phyloP scores from a whole-genome alignment of 2,888 invertebrate genomes.

The Chrysolina haemoptera region DNA sequence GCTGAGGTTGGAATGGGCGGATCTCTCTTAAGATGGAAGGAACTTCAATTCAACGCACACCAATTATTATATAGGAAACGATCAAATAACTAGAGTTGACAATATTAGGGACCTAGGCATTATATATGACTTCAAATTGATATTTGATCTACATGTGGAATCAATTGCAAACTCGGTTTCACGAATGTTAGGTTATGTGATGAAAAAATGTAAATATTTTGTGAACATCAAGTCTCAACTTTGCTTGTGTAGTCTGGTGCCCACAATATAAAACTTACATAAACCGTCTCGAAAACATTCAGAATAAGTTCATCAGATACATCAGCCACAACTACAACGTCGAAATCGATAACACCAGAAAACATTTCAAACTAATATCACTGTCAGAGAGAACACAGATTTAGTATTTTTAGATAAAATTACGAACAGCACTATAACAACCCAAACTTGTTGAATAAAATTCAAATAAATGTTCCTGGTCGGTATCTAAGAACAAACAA shows the following conservation, averaged over 20 bases:
- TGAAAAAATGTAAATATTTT: background rate
- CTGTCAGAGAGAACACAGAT: background rate
- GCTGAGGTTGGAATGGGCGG: background rate
- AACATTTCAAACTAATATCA: background rate
- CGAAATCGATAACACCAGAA: background rate
- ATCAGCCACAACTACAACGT: background rate
- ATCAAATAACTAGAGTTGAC: background rate
- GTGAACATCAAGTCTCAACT: background rate
- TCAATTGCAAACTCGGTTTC: background rate
- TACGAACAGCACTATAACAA: background rate
- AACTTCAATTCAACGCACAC: background rate
- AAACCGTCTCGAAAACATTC: background rate
- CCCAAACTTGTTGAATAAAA: background rate
- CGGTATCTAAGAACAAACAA: slow-evolving; percentile 6
- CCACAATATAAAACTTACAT: background rate
- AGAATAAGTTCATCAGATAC: background rate
- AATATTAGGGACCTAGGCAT: background rate
- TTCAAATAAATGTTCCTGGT: slow-evolving; percentile 7
- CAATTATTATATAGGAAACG: background rate
- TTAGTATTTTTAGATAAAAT: background rate
- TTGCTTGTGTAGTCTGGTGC: background rate
- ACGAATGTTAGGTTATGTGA: background rate
- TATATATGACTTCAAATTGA: background rate
- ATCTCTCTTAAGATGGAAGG: slow-evolving; percentile 9
- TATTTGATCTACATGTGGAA: background rate